Conservation (phyloP, 2,888 invertebrate species). For the Lepidochrysops patricia region DNA sequence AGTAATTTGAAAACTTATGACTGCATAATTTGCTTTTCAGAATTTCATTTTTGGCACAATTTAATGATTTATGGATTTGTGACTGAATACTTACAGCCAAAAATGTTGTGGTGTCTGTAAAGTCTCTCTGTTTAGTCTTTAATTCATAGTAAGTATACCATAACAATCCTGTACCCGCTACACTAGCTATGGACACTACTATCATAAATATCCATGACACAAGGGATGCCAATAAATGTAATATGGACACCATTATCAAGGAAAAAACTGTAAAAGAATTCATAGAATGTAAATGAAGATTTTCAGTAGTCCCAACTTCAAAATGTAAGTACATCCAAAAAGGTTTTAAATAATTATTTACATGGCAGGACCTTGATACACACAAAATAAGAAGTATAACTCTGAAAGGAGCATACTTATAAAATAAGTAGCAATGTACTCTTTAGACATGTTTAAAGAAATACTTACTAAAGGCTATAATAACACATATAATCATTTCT, state of each 20-base stretch:
- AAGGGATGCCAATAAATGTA: constrained; percentile 87
- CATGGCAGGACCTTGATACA: too few relatives aligned
- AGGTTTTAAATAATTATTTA: too few relatives aligned
- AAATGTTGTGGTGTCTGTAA: constrained; percentile 39
- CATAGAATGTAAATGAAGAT: too few relatives aligned
- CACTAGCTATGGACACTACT: constrained; percentile 82
- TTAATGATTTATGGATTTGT: too few relatives aligned
- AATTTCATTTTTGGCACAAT: too few relatives aligned
- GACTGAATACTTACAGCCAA: constrained; percentile 47
- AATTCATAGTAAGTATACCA: constrained; percentile 93
- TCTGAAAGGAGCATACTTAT: too few relatives aligned
- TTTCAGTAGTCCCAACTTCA: not conserved
- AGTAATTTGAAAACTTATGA: not conserved
- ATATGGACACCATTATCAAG: constrained; percentile 85
- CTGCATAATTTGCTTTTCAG: too few relatives aligned
- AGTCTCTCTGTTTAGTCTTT: constrained; percentile 69
- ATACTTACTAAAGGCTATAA: constrained; percentile 85
- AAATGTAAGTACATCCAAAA: not conserved
- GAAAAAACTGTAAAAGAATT: constrained; percentile 81
- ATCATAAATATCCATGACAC: constrained; percentile 93
- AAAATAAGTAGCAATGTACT: too few relatives aligned
- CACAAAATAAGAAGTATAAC: too few relatives aligned
- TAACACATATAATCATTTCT: constrained; percentile 86
- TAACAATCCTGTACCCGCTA: constrained; percentile 84
- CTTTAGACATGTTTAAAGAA: not conserved